A percentile compares a stretch with the other conserved stretches of the same genome.
phyloP scores from a whole-genome alignment of 2,113 vertebrate species.

The Smithornis capensis region DNA sequence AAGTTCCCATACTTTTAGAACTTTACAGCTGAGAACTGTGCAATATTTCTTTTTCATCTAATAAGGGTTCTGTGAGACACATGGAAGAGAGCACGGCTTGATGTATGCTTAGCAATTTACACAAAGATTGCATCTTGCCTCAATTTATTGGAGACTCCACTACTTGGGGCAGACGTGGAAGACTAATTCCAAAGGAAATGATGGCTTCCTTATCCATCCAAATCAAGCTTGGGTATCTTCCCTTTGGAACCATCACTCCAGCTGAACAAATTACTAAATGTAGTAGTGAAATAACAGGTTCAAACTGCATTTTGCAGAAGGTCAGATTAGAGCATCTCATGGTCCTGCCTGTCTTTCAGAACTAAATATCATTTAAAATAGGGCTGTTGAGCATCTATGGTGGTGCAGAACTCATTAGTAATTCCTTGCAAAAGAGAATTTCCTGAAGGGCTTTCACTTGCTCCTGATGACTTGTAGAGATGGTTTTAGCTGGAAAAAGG shows the following conservation, averaged over 20 bases:
- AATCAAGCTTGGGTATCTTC: neutral
- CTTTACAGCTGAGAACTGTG: neutral
- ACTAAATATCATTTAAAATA: neutral
- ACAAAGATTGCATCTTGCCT: neutral
- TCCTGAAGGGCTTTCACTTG: neutral
- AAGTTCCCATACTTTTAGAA: neutral
- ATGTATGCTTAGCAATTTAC: neutral
- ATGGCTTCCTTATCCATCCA: neutral
- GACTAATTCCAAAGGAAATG: neutral
- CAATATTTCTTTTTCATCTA: neutral
- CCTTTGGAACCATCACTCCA: neutral
- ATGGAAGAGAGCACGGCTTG: neutral
- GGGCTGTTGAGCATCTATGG: neutral
- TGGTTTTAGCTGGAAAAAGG: neutral
- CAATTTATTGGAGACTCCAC: accelerated
- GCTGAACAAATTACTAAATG: neutral
- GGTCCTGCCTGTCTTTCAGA: neutral
- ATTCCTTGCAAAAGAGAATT: neutral
- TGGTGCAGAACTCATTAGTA: neutral
- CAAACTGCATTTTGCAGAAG: neutral
- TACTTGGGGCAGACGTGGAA: neutral
- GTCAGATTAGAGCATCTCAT: neutral
- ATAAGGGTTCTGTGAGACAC: neutral
- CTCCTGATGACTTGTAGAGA: neutral
- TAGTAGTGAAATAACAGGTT: neutral